phyloP scores from a whole-genome alignment of 2,113 vertebrate genomes.

The Grantiella picta region DNA sequence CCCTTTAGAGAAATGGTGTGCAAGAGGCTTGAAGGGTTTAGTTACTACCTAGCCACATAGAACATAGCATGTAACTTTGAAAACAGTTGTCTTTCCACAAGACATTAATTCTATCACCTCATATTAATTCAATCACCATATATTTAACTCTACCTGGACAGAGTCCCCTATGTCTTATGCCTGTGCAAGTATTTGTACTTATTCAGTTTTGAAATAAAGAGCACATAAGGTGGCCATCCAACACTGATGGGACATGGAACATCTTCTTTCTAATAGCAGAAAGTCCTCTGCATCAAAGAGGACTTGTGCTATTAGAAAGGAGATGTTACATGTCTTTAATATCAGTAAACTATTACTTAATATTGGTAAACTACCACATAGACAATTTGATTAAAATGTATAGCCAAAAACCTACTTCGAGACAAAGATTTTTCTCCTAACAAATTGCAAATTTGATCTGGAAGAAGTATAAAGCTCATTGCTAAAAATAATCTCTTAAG shows the following conservation, averaged over 20 bases:
- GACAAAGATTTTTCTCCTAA: background rate
- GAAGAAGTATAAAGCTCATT: background rate
- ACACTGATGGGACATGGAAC: background rate
- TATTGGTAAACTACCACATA: background rate
- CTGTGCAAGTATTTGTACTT: background rate
- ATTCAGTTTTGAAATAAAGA: background rate
- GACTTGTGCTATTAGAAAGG: background rate
- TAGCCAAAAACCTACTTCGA: background rate
- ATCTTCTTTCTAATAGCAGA: background rate
- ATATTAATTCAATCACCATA: background rate
- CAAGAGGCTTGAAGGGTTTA: background rate
- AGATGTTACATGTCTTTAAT: background rate
- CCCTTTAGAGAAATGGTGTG: background rate
- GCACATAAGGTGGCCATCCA: background rate
- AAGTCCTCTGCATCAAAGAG: background rate
- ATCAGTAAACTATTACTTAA: background rate
- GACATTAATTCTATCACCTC: background rate
- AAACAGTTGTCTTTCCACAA: background rate
- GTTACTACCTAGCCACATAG: background rate
- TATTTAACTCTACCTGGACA: background rate
- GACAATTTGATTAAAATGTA: background rate
- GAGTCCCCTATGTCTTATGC: background rate
- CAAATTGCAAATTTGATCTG: background rate
- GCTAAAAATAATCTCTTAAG: constrained; percentile 24
- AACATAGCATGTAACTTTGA: background rate